Percentiles rank a stretch among this genome's conserved stretches.
phyloP scores from a whole-genome alignment of 2,113 vertebrate genomes.

The Trematocara marginatum region DNA sequence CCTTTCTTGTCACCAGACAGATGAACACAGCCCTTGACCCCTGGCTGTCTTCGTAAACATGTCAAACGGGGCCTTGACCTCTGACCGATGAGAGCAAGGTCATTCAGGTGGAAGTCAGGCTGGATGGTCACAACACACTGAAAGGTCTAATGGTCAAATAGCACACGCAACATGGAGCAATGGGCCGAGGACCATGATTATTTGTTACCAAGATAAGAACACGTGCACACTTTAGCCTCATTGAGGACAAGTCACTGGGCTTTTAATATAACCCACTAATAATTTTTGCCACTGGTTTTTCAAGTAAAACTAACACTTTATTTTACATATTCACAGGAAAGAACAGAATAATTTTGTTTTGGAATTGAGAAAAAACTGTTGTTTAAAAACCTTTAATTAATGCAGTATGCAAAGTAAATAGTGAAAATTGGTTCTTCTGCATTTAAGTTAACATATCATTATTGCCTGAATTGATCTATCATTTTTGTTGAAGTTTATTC shows the following conservation, averaged over 20 bases:
- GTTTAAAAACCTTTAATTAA: not conserved
- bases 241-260: not conserved
- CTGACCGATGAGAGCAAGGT: constrained; percentile 2
- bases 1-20: constrained; percentile 52
- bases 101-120: constrained; percentile 14
- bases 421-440: not conserved
- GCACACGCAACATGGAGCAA: not conserved
- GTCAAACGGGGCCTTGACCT: constrained; percentile 39
- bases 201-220: not conserved
- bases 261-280: not conserved
- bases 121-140: not conserved
- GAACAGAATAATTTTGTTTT: not conserved
- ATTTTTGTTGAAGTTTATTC: not conserved
- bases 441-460: not conserved
- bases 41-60: constrained; percentile 35
- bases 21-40: constrained; percentile 52
- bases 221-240: not conserved
- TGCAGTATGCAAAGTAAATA: not conserved
- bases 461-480: not conserved
- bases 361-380: not conserved
- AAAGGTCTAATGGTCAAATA: constrained; percentile 23
- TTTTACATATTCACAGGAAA: not conserved
- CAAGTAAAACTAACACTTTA: not conserved
- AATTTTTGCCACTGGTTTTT: not conserved
- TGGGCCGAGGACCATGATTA: not conserved